Percentiles rank a stretch among this genome's conserved stretches.
phyloP scores from a whole-genome alignment of 1,140 invertebrate genomes.

The Bombus pascuorum region DNA sequence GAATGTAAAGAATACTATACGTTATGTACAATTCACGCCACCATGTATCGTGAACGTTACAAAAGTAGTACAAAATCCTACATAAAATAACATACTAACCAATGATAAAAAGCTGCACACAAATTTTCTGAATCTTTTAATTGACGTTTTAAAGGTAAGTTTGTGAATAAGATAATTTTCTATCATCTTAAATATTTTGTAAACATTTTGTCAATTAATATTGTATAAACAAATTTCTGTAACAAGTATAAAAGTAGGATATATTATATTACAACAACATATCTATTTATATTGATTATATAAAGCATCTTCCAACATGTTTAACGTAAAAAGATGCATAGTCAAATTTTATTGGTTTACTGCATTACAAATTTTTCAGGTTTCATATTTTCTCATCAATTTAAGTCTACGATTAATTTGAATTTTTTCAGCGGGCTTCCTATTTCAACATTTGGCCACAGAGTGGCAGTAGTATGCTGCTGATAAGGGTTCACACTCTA shows the following conservation, averaged over 20 bases:
- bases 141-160: neutral
- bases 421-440: neutral
- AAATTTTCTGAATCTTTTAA: neutral
- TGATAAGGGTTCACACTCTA: neutral
- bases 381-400: neutral
- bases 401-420: neutral
- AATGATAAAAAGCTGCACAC: neutral
- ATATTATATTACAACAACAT: neutral
- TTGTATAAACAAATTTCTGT: neutral
- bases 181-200: neutral
- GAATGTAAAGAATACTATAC: slow-evolving; percentile 84
- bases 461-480: neutral
- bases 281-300: neutral
- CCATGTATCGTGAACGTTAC: slow-evolving; percentile 85
- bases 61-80: slow-evolving; percentile 3
- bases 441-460: neutral
- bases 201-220: neutral
- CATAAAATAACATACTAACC: neutral
- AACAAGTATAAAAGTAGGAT: neutral
- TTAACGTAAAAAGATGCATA: neutral
- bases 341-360: neutral
- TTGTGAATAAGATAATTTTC: neutral
- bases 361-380: neutral
- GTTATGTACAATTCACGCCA: slow-evolving; percentile 84
- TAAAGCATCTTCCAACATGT: neutral